These are phyloP conservation scores for Steinernema khuongi DNA, from an alignment of 1,140 invertebrate species.

Conservation along the genomic window DNA sequence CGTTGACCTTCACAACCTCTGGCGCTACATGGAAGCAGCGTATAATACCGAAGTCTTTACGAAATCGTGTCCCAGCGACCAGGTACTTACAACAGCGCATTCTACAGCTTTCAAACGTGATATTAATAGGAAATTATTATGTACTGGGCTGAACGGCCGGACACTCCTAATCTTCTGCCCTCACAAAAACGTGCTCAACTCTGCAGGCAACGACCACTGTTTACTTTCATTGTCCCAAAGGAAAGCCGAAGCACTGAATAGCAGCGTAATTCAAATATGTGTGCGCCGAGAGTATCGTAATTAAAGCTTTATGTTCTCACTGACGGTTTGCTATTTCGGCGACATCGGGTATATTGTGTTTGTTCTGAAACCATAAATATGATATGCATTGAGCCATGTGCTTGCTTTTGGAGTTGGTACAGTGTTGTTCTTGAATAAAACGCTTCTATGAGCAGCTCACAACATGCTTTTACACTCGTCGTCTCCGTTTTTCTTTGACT, in stretches of 20 bases:
- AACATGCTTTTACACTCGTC: not conserved
- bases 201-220: not conserved
- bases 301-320: too few relatives aligned
- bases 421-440: conserved; percentile 3
- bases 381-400: too few relatives aligned
- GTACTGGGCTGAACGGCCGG: not conserved
- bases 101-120: not conserved
- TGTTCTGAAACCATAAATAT: too few relatives aligned
- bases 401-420: too few relatives aligned
- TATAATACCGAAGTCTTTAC: not conserved
- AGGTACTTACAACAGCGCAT: not conserved
- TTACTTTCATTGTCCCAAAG: not conserved
- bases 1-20: conserved; percentile 1
- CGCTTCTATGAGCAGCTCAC: not conserved
- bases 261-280: conserved; percentile 5
- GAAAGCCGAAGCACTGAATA: not conserved
- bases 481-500: not conserved
- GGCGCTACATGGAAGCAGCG: not conserved
- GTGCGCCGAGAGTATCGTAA: too few relatives aligned
- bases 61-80: not conserved
- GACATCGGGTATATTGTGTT: too few relatives aligned
- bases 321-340: too few relatives aligned
- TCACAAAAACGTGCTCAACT: not conserved
- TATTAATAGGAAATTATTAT: not conserved
- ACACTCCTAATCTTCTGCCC: not conserved